Evolutionary conservation across 2,113 vertebrate genomes (phyloP).

Genomic region (Enhydra lutris): DNA sequence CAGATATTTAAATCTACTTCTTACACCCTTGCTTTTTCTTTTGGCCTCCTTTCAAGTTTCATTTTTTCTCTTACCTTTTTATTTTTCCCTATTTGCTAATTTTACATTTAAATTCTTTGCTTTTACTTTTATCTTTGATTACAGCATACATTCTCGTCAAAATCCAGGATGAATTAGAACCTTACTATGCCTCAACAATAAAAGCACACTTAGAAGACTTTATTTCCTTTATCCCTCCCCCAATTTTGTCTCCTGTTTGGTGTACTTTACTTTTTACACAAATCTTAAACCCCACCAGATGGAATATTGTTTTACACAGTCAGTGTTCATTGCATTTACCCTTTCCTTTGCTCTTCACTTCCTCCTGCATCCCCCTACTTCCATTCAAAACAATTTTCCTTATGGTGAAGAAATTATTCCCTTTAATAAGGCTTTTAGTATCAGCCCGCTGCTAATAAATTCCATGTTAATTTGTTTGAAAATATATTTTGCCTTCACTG

Average conservation of each 20-base stretch:
- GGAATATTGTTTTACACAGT: background rate
- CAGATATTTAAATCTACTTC: background rate
- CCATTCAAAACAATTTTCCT: background rate
- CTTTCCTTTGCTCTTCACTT: background rate
- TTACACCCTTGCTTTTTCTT: background rate
- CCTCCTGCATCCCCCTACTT: background rate
- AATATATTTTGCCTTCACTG: background rate
- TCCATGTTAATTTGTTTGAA: background rate
- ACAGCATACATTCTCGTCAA: background rate
- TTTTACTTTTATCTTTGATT: background rate
- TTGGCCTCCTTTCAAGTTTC: background rate
- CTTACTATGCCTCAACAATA: background rate
- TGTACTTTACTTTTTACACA: background rate
- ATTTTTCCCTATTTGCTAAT: background rate
- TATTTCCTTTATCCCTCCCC: background rate
- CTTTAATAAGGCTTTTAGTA: background rate
- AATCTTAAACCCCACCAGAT: background rate
- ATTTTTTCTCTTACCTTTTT: background rate
- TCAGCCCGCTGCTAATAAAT: background rate
- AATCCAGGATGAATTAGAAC: background rate
- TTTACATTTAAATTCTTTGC: background rate
- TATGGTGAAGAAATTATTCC: background rate
- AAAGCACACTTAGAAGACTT: background rate
- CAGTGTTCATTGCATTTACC: background rate
- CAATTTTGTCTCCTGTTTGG: background rate